These are phyloP conservation scores for Leptopilina clavipes DNA, from an alignment of 1,140 invertebrate species.

Conservation along the genomic window DNA sequence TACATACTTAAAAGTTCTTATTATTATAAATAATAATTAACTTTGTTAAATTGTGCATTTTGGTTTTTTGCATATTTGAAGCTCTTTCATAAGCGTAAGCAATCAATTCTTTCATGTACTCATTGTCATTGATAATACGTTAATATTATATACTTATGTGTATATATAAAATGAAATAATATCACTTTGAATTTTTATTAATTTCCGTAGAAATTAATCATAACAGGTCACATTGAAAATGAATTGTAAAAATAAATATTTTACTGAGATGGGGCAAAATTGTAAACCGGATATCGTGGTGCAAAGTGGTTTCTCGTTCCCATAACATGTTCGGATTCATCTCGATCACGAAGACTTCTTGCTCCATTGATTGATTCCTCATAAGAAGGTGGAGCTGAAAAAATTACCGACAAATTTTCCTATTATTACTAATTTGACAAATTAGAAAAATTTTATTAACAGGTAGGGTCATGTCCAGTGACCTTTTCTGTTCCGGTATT, in stretches of 20 bases:
- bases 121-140: too few species aligned
- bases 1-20: not conserved
- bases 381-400: constrained; percentile 76
- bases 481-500: too few species aligned
- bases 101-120: not conserved
- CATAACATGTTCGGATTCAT: constrained; percentile 74
- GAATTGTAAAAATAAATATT: not conserved
- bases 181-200: not conserved
- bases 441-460: too few species aligned
- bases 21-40: not conserved
- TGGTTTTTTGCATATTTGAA: not conserved
- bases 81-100: not conserved
- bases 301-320: constrained; percentile 70
- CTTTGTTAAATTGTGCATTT: not conserved
- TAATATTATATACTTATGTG: not conserved
- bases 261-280: constrained; percentile 55
- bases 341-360: constrained; percentile 71
- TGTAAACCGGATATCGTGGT: constrained; percentile 76
- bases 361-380: constrained; percentile 73
- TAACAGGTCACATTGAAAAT: not conserved
- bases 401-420: too few species aligned
- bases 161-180: not conserved
- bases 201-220: not conserved
- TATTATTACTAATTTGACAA: too few species aligned
- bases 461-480: too few species aligned